Evolutionary conservation across 2,888 invertebrate species (phyloP).

Genomic region (Troilus luridus): DNA sequence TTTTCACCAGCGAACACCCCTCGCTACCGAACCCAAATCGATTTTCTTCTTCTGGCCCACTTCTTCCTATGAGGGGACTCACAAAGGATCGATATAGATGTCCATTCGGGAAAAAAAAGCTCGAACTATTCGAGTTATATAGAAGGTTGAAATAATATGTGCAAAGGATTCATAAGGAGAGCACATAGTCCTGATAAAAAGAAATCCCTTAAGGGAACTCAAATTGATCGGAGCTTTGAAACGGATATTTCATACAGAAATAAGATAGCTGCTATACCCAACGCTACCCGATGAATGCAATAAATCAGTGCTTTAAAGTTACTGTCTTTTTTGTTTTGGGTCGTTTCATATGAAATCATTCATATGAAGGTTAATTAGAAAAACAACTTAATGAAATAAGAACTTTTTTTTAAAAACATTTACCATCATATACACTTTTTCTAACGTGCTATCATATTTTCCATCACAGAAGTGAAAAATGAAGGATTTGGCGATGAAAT

Average conservation of each 20-base stretch:
- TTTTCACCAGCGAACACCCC: conserved; percentile 49
- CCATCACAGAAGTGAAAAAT: too few relatives aligned
- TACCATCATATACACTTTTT: too few relatives aligned
- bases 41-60: conserved; percentile 55
- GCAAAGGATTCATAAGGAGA: background rate
- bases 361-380: too few relatives aligned
- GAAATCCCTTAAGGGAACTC: background rate
- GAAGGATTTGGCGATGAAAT: too few relatives aligned
- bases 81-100: background rate
- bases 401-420: too few relatives aligned
- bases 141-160: background rate
- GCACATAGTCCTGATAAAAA: background rate
- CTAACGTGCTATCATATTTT: too few relatives aligned
- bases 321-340: background rate
- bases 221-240: background rate
- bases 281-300: too few relatives aligned
- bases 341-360: too few relatives aligned
- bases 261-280: too few relatives aligned
- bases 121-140: background rate
- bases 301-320: background rate
- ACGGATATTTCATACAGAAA: background rate
- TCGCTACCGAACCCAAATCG: background rate
- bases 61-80: conserved; percentile 27
- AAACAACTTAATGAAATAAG: too few relatives aligned
- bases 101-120: background rate